A percentile compares a stretch with the other conserved stretches of the same genome.
Conservation (phyloP, 2,888 invertebrate genomes). For the Lithosia quadra region DNA sequence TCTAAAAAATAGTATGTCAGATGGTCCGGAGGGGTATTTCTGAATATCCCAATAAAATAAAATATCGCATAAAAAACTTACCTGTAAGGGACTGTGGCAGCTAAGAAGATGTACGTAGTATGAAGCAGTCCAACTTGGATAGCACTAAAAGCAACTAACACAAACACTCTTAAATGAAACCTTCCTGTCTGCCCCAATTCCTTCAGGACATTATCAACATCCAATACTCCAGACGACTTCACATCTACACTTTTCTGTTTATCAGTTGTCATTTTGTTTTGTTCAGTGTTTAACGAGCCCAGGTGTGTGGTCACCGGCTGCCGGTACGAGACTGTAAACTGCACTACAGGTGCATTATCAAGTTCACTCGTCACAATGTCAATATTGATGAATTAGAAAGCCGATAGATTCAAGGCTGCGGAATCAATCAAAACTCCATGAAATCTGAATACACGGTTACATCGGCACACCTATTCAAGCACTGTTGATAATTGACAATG, state of each 20-base stretch:
- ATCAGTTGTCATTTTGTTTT: conserved; percentile 22
- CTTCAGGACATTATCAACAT: conserved; percentile 56
- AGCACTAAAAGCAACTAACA: conserved; percentile 75
- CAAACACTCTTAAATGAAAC: conserved; percentile 68
- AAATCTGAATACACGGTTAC: conserved; percentile 31
- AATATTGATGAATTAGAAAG: conserved; percentile 52
- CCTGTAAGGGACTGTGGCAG: conserved; percentile 86
- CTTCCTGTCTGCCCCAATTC: conserved; percentile 72
- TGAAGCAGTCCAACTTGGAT: conserved; percentile 85
- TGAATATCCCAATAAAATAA: too few relatives aligned
- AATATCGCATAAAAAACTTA: conserved; percentile 57
- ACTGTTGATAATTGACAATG: conserved; percentile 4
- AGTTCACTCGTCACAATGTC: conserved; percentile 41
- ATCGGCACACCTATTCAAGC: conserved; percentile 5
- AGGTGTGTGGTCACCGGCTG: conserved; percentile 14
- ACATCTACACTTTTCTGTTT: conserved; percentile 12
- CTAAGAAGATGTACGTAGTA: conserved; percentile 87
- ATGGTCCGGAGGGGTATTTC: too few relatives aligned
- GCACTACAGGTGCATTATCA: conserved; percentile 16
- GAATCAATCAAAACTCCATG: conserved; percentile 47
- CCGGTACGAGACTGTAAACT: conserved; percentile 15
- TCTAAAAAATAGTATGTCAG: not conserved
- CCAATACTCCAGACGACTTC: conserved; percentile 53
- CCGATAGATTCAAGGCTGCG: conserved; percentile 55
- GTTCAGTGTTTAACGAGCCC: not conserved